Evolutionary conservation across 1,140 invertebrate genomes (phyloP), one percentile per base, ranked within the genome.

Genomic region (Pseudomyrmex flavicornis): DNA sequence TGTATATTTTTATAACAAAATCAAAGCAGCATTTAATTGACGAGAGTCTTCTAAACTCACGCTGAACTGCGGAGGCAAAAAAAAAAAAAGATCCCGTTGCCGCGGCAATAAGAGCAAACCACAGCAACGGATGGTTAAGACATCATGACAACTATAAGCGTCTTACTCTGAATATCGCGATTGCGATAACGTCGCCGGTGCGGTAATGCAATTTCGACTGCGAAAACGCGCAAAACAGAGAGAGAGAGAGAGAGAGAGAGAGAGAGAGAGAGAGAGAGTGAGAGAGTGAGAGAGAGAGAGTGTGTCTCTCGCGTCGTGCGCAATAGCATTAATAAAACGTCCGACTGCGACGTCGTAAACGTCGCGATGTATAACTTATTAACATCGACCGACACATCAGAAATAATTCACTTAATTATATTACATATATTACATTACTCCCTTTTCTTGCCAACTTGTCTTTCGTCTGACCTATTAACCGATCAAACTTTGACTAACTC

Each of bases 171-270:
- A 74, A 17, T 44, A 74, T 74, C 62, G 48, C 74, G 62, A 77
- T 77, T 77, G 68, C 62, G 74, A 77, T 68, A 77, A 77, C 46
- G 46, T 20, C 74, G n/a, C 35, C 35, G 56, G 48, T 68, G 44
- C 61, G 52, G n/a, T 77, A 77, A 77, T 77, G 62, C 48, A 77
- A 77, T 77, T 77, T 77, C 48, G 48, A 26, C 62, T 68, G 12
- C 35, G 44, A 66, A 77, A 26, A 50, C 62, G 62, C 17, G 48
- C 62, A 54, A 20, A 35, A 68, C 62, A 12, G 3, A 35, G 61
- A 66, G 26, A 26, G 26, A 26, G 26, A 17, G 17, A 17, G 17
- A 17, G 17, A 17, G 17, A 26, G 26, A 26, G 26, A 26, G 26
- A 26, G 26, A n/a, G n/a, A 12, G 3, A 35, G 61, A 66, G 26